Base-by-base conservation (phyloP, 2,888 invertebrate genomes). In the Temnothorax ravouxi region DNA sequence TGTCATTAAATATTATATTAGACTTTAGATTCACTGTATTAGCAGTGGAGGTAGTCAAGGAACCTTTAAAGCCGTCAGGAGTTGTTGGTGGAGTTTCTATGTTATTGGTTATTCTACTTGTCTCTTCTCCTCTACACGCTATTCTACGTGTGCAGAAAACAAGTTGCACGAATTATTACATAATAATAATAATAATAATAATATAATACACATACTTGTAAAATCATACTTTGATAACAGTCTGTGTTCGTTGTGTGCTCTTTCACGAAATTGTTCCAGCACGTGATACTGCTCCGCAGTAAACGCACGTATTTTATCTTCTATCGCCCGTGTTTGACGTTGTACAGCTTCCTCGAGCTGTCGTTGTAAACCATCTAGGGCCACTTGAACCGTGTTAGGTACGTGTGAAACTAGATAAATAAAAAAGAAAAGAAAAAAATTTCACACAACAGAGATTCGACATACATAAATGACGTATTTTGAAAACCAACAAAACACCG, bases 251-350 rank as follows among this genome's bases (percentile, higher is more conserved):
- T 96, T 96, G 92, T 97, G 97, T 87, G 97, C 97, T 93, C 96
- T 96, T 94, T 97, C 97, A 92, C 96, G 96, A 94, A 96, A 97
- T 88, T 96, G 96, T 93, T 98, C 97, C 91, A 98, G 96, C 89
- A 97, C 96, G 85, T 96, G 96, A 95, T 97, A 97, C 93, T 97
- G 97, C 92, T 97, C 96, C 91, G 97, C 97, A 87, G 97, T 96
- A 95, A 96, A 98, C 85, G 96, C 96, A 92, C 97, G 96, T 85
- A 98, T 97, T 89, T 97, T 96, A 91, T 97, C 97, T 92, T 98
- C 98, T 67, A 97, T 96, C 2, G 96, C 96, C 66, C 96, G 95
- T 75, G 97, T 96, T 95, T 98, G 97, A 67, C 96, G 96, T 92
- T 97, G 96, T 76, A 98, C 95, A 69, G 96, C 97, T 89, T 96